phyloP scores from a whole-genome alignment of 2,797 vertebrate species.

The Halcyon badia region DNA sequence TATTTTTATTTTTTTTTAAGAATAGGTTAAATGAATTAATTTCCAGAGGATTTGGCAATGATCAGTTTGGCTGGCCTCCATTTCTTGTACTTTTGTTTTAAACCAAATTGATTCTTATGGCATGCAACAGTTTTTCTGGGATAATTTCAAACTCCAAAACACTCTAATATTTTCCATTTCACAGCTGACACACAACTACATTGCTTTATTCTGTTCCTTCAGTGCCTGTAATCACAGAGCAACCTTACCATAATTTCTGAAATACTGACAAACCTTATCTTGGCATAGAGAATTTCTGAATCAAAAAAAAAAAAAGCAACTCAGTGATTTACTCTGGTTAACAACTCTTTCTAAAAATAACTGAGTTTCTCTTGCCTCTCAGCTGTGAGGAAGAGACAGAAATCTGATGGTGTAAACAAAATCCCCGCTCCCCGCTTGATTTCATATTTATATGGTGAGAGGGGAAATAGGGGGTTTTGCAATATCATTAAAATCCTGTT shows the following conservation, averaged over 20 bases:
- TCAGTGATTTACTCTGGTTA: background rate
- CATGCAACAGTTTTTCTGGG: background rate
- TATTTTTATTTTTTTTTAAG: background rate
- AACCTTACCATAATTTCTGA: background rate
- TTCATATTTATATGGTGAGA: background rate
- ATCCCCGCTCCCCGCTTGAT: accelerated
- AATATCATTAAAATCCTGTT: background rate
- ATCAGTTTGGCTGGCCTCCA: background rate
- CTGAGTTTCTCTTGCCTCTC: background rate
- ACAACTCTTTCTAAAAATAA: background rate
- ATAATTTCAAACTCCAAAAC: background rate
- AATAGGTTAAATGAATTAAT: background rate
- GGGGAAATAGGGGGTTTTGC: background rate
- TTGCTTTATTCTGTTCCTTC: background rate
- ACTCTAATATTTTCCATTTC: background rate
- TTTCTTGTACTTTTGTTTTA: background rate
- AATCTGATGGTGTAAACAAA: background rate
- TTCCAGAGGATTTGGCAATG: background rate
- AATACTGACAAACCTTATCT: background rate
- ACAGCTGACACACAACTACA: background rate
- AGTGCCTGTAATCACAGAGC: background rate
- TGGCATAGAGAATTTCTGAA: background rate
- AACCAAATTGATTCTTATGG: background rate
- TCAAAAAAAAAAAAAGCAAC: background rate
- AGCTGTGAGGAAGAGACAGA: background rate